These are phyloP conservation scores for Parazoanthus atlanticus DNA, from an alignment of 92 coral and sea anemone species.

Conservation along the genomic window DNA sequence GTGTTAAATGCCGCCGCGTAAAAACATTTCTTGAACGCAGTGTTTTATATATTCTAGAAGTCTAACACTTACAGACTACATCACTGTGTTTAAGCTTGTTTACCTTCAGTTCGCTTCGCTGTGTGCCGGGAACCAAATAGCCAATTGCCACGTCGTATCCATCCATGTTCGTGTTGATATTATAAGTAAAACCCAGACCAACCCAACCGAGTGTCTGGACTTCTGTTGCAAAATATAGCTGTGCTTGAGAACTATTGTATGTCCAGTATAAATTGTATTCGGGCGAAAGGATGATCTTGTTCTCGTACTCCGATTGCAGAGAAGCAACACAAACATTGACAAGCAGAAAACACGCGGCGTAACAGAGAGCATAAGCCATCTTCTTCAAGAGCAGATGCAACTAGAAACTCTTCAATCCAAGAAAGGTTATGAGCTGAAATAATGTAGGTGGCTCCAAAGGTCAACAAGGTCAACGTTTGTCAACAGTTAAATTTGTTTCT, in stretches of 20 bases:
- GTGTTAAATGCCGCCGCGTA: too few species aligned
- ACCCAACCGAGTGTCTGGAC: conserved; percentile 28
- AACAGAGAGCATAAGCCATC: background rate
- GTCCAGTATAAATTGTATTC: conserved; percentile 28
- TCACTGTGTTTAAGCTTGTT: background rate
- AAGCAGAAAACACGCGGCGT: background rate
- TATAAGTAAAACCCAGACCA: conserved; percentile 24
- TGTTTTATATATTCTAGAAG: too few species aligned
- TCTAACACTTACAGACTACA: background rate
- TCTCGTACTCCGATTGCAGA: conserved; percentile 2
- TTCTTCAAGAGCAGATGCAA: background rate
- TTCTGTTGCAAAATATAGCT: conserved; percentile 23
- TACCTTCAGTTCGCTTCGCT: background rate
- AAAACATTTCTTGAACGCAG: too few species aligned
- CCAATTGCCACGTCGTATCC: conserved; percentile 37
- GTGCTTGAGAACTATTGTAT: conserved; percentile 19
- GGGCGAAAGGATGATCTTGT: conserved; percentile 1
- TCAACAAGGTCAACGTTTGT: background rate
- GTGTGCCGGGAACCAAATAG: background rate
- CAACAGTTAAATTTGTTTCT: too few species aligned
- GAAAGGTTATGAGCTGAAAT: background rate
- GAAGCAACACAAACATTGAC: background rate
- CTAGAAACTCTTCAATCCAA: background rate
- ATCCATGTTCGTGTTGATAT: conserved; percentile 24
- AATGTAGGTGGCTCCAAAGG: background rate